A percentile compares a stretch with the other conserved stretches of the same genome.
phyloP scores from a whole-genome alignment of 2,888 invertebrate species.

The Acanthoscelides obtectus region DNA sequence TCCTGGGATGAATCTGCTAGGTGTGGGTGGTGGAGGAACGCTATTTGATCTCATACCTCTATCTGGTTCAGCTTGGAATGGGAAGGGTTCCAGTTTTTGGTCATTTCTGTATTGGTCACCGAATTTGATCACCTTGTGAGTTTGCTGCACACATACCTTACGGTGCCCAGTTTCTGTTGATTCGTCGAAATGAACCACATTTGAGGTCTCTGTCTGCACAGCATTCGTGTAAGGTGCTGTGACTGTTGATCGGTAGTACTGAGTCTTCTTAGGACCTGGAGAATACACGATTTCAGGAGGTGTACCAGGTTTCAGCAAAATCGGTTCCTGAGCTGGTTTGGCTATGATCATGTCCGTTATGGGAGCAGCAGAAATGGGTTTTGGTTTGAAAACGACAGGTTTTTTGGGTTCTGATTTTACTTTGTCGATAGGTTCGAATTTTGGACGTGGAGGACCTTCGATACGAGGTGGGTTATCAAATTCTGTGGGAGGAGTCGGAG shows the following conservation, averaged over 20 bases:
- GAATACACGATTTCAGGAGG: conserved; percentile 57
- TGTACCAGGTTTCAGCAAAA: conserved; percentile 53
- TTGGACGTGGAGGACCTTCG: conserved; percentile 48
- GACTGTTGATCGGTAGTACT: conserved; percentile 53
- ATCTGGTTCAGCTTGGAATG: conserved; percentile 47
- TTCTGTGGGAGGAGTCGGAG: conserved; percentile 56
- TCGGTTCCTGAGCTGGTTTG: conserved; percentile 35
- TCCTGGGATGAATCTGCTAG: conserved; percentile 61
- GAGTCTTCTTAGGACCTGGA: conserved; percentile 49
- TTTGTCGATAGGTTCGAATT: conserved; percentile 57
- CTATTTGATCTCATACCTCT: conserved; percentile 40
- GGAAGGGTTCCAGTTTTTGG: conserved; percentile 46
- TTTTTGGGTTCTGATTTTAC: conserved; percentile 39
- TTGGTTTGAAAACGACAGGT: conserved; percentile 52
- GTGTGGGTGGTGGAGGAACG: conserved; percentile 53
- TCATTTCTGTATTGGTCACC: conserved; percentile 49
- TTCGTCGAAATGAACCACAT: conserved; percentile 67
- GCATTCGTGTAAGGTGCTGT: conserved; percentile 57
- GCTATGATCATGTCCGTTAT: conserved; percentile 37
- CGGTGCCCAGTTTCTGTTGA: conserved; percentile 61
- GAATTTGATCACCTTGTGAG: conserved; percentile 63
- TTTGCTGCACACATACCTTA: conserved; percentile 65
- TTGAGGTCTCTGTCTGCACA: conserved; percentile 63
- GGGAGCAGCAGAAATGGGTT: conserved; percentile 46
- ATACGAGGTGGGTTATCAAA: conserved; percentile 52